These are phyloP conservation scores for Zaprionus taronus DNA, from an alignment of 1,140 invertebrate genomes.

Conservation along the genomic window DNA sequence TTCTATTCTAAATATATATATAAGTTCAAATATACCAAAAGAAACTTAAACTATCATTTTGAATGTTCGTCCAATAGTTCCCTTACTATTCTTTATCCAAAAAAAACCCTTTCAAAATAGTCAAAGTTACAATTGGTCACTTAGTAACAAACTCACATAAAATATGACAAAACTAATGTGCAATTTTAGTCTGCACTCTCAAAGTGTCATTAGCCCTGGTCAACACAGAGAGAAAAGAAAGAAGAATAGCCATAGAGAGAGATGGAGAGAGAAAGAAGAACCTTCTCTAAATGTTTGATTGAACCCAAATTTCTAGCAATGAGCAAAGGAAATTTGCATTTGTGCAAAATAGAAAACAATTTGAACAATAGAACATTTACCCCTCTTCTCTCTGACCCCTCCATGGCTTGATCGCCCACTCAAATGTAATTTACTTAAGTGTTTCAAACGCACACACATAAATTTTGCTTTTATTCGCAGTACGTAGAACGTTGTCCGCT, in stretches of 20 bases:
- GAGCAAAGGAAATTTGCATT: constrained; percentile 43
- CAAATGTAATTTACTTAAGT: constrained; percentile 79
- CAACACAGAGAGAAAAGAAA: not conserved
- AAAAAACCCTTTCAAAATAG: not conserved
- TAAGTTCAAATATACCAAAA: not conserved
- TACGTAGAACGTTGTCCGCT: constrained; percentile 7
- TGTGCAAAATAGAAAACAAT: constrained; percentile 43
- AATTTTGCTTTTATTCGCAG: constrained; percentile 50
- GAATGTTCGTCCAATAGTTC: not conserved
- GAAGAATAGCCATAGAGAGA: not conserved
- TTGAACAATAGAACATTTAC: constrained; percentile 26
- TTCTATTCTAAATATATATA: not conserved
- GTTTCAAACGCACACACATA: constrained; percentile 73
- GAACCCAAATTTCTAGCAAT: constrained; percentile 36
- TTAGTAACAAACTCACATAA: not conserved
- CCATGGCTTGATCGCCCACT: constrained; percentile 27
- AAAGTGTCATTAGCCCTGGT: constrained; percentile 3
- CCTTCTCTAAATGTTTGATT: constrained; percentile 27
- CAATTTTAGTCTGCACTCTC: not conserved
- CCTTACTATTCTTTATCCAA: no score
- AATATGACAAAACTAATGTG: constrained; percentile 13
- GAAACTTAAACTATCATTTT: not conserved
- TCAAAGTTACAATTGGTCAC: not conserved
- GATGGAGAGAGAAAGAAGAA: not conserved
- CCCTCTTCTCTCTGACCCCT: not conserved